A percentile compares a stretch with the other conserved stretches of the same genome.
Conservation (phyloP, 2,888 invertebrate species). For the Morinoia aosen region DNA sequence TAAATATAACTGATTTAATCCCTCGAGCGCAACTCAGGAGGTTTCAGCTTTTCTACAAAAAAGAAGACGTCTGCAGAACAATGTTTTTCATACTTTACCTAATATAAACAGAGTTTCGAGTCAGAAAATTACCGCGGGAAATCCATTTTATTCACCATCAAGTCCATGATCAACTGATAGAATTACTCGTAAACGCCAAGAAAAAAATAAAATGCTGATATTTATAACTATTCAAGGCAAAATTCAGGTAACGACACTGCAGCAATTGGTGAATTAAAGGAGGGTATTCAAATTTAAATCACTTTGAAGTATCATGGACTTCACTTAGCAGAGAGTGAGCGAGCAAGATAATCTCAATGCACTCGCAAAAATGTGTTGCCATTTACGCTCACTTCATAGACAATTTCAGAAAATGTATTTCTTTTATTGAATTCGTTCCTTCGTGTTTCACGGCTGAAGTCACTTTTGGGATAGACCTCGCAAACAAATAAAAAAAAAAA, state of each 20-base stretch:
- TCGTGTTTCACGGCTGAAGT: neutral
- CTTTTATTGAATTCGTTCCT: too few relatives aligned
- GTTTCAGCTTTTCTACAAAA: neutral
- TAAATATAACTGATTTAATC: too few relatives aligned
- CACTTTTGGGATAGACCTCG: constrained; percentile 4
- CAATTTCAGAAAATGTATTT: too few relatives aligned
- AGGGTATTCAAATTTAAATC: too few relatives aligned
- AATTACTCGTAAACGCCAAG: neutral
- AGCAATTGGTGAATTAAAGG: neutral
- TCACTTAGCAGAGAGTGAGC: neutral
- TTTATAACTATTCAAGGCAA: neutral
- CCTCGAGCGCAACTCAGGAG: neutral
- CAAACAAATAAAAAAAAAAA: neutral
- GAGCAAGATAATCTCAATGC: neutral
- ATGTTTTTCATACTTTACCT: neutral
- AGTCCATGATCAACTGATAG: neutral
- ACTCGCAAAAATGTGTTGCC: neutral
- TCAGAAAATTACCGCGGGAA: neutral
- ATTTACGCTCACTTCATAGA: neutral
- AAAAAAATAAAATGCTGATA: neutral
- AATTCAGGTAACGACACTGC: neutral
- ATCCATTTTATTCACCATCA: neutral
- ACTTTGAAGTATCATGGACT: neutral
- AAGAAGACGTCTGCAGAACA: neutral
- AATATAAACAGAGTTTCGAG: neutral